Percentiles rank a stretch among this genome's conserved stretches.
Conservation (phyloP, 2,113 vertebrate species). For the Quiscalus mexicanus region DNA sequence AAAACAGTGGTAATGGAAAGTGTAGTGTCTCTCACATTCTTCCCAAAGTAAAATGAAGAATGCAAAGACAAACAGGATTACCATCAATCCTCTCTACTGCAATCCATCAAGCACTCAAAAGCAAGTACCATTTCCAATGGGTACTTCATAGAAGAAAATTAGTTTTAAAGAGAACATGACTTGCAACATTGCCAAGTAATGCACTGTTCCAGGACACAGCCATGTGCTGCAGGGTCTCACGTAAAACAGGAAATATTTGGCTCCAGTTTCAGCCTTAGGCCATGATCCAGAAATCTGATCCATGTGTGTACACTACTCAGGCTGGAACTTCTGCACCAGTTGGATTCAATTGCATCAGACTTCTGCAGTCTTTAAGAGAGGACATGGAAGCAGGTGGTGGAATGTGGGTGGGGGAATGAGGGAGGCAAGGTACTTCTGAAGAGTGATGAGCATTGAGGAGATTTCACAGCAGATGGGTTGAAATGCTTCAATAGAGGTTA, state of each 20-base stretch:
- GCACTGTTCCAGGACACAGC: conserved; percentile 6
- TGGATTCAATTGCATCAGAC: not conserved
- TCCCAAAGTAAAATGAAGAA: not conserved
- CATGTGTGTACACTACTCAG: not conserved
- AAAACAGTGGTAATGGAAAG: not conserved
- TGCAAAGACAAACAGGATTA: not conserved
- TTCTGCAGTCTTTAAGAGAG: not conserved
- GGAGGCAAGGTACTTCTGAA: not conserved
- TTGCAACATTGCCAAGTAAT: conserved; percentile 20
- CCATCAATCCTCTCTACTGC: not conserved
- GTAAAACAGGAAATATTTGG: conserved; percentile 49
- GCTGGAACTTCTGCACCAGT: not conserved
- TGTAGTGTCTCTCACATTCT: not conserved
- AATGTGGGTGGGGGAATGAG: not conserved
- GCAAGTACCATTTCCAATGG: not conserved
- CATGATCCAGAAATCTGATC: conserved; percentile 29
- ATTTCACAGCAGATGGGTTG: not conserved
- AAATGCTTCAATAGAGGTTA: not conserved
- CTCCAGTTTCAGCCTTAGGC: conserved; percentile 19
- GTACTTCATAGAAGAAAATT: conserved; percentile 1
- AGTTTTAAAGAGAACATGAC: conserved; percentile 18
- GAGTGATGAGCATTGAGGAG: not conserved
- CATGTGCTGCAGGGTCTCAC: not conserved
- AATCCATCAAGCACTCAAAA: not conserved
- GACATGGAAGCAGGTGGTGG: not conserved